A percentile compares a stretch with the other conserved stretches of the same genome.
Conservation (phyloP, 2,797 vertebrate genomes). For the Danio jaintianensis region DNA sequence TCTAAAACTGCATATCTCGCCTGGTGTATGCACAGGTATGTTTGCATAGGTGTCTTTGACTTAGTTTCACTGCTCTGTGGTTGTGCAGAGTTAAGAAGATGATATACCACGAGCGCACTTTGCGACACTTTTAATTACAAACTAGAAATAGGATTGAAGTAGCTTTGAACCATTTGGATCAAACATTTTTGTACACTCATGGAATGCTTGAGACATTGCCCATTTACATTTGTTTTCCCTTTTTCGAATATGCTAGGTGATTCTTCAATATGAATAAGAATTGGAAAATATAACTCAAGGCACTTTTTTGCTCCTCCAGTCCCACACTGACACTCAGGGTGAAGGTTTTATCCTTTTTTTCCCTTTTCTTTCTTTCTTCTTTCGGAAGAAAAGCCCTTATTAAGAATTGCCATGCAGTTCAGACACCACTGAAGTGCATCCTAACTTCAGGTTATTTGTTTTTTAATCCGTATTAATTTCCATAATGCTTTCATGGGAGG, state of each 20-base stretch:
- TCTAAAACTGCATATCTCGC: slow-evolving; percentile 63
- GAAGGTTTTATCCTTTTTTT: neutral
- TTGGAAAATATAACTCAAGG: neutral
- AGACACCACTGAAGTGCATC: neutral
- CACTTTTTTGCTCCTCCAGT: neutral
- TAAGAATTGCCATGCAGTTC: slow-evolving; percentile 6
- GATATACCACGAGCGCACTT: slow-evolving; percentile 50
- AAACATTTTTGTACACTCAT: slow-evolving; percentile 65
- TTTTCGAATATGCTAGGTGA: neutral
- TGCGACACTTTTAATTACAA: slow-evolving; percentile 73
- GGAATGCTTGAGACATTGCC: slow-evolving; percentile 2
- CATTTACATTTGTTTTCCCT: neutral
- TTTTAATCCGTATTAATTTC: slow-evolving; percentile 9
- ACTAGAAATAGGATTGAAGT: slow-evolving; percentile 72
- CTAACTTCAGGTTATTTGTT: slow-evolving; percentile 26
- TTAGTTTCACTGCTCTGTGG: slow-evolving; percentile 41
- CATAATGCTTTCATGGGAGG: slow-evolving; percentile 4
- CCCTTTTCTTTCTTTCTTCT: neutral
- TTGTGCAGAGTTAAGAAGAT: slow-evolving; percentile 39
- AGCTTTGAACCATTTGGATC: slow-evolving; percentile 68
- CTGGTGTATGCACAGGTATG: slow-evolving; percentile 57
- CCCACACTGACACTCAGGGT: neutral
- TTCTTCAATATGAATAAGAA: slow-evolving; percentile 6
- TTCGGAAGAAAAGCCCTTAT: neutral
- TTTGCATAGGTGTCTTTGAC: slow-evolving; percentile 48